These are phyloP conservation scores for Conus ventricosus DNA, from an alignment of 1,140 invertebrate genomes.

Conservation along the genomic window DNA sequence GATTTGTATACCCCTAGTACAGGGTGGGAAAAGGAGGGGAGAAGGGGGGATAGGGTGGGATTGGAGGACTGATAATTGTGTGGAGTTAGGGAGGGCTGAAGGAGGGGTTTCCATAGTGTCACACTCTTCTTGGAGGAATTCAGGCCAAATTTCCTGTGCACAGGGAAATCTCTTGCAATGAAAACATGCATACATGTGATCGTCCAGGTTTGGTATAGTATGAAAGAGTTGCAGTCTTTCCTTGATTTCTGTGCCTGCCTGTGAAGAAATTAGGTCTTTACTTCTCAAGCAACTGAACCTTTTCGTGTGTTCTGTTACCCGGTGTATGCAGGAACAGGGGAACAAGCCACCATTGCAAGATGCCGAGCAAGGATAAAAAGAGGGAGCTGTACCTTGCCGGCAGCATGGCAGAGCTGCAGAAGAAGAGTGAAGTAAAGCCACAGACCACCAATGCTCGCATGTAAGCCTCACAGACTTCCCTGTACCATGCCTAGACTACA, in stretches of 20 bases:
- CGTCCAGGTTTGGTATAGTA: no score
- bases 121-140: no score
- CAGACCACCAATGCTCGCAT: conserved; percentile 53
- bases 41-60: no score
- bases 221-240: no score
- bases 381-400: conserved; percentile 69
- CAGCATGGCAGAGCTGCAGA: conserved; percentile 66
- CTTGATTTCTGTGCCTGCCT: neutral
- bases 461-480: conserved; percentile 39
- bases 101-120: no score
- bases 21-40: no score
- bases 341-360: conserved; percentile 10
- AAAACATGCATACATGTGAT: no score
- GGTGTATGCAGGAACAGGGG: neutral
- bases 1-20: no score
- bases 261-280: neutral
- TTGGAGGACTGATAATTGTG: no score
- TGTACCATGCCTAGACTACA: neutral
- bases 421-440: conserved; percentile 58
- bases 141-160: no score
- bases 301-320: neutral
- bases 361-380: conserved; percentile 53
- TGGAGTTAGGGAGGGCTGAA: no score
- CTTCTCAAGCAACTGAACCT: neutral
- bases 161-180: no score